Conservation (phyloP, 2,888 invertebrate genomes). For the Metopia argyrocephala region DNA sequence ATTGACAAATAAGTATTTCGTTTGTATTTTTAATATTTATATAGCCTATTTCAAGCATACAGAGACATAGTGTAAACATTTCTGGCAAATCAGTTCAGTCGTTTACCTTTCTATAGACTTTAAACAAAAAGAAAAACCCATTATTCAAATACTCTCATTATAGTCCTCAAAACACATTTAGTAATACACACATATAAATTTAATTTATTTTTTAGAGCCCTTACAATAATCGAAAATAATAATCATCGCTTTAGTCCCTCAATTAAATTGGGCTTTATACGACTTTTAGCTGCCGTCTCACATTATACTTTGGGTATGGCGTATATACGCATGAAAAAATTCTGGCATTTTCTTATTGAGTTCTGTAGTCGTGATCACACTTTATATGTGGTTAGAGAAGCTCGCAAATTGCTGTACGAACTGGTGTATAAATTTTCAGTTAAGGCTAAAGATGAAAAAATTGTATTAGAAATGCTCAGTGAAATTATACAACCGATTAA, state of each 20-base stretch:
- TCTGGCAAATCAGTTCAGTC: too few relatives aligned
- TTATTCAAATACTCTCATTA: neutral
- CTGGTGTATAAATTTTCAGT: slow-evolving; percentile 80
- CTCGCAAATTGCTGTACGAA: slow-evolving; percentile 82
- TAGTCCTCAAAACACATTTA: neutral
- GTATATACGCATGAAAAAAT: slow-evolving; percentile 82
- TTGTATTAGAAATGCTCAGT: slow-evolving; percentile 81
- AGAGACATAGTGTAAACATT: too few relatives aligned
- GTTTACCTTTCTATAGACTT: too few relatives aligned
- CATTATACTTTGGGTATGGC: slow-evolving; percentile 83
- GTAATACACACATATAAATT: neutral
- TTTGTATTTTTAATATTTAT: too few relatives aligned
- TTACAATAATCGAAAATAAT: slow-evolving; percentile 68
- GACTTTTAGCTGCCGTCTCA: slow-evolving; percentile 82
- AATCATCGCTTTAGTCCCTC: slow-evolving; percentile 80
- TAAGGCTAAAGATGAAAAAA: slow-evolving; percentile 79
- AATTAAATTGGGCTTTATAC: slow-evolving; percentile 84
- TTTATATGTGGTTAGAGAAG: slow-evolving; percentile 85
- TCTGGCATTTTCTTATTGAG: slow-evolving; percentile 84
- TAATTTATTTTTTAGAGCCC: slow-evolving; percentile 66
- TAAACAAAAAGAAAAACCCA: too few relatives aligned
- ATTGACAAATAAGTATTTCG: too few relatives aligned
- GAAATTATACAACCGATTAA: slow-evolving; percentile 81
- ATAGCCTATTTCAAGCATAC: too few relatives aligned
- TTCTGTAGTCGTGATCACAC: slow-evolving; percentile 84